Percentiles rank a stretch among this genome's conserved stretches.
These are phyloP conservation scores for Lates japonicus DNA, from an alignment of 2,797 vertebrate species.

Conservation along the genomic window DNA sequence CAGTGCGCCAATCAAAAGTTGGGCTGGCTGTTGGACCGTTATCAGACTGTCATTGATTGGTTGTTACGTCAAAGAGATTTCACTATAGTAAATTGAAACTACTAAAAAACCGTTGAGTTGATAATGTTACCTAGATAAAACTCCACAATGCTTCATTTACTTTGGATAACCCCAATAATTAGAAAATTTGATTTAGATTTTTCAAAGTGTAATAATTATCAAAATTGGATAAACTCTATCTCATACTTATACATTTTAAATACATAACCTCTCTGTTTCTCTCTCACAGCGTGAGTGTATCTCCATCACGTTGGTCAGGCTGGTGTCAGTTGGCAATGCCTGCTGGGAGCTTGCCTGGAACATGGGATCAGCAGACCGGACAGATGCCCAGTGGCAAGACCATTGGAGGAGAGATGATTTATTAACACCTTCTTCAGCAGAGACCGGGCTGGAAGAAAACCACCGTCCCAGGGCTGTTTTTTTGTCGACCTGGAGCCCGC, in stretches of 20 bases:
- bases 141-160: too few species aligned
- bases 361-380: too few species aligned
- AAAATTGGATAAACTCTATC: neutral
- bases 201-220: neutral
- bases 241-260: neutral
- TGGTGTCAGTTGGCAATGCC: conserved; percentile 76
- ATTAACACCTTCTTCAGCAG: conserved; percentile 76
- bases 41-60: neutral
- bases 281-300: conserved; percentile 72
- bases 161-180: neutral
- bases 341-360: conserved; percentile 74
- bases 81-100: neutral
- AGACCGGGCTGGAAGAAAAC: conserved; percentile 74
- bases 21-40: too few species aligned
- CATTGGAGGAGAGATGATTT: too few species aligned
- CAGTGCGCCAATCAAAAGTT: conserved; percentile 1
- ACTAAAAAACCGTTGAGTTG: neutral
- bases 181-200: neutral
- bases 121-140: too few species aligned
- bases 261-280: neutral
- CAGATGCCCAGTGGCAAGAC: too few species aligned
- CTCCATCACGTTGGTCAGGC: conserved; percentile 76
- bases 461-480: conserved; percentile 72
- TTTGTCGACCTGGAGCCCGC: conserved; percentile 77
- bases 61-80: neutral